Percentiles rank a stretch among this genome's conserved stretches.
These are phyloP conservation scores for Chydorus sphaericus DNA, from an alignment of 2,888 invertebrate genomes.

Conservation along the genomic window DNA sequence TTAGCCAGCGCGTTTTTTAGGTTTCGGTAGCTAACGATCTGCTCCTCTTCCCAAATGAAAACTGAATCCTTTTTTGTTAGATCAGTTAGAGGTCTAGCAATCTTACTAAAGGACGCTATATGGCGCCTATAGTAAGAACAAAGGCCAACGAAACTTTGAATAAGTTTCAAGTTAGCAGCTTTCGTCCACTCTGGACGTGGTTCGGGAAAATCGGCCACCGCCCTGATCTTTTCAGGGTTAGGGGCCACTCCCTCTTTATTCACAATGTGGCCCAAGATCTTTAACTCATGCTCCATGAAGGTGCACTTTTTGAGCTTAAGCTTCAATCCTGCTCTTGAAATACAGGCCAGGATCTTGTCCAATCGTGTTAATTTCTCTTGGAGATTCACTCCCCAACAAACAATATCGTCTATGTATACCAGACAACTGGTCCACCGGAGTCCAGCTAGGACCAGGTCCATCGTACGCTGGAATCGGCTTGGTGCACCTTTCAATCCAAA, in stretches of 20 bases:
- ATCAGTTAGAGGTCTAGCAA: slow-evolving; percentile 15
- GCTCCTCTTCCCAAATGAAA: slow-evolving; percentile 15
- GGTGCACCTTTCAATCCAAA: background rate
- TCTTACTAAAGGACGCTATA: slow-evolving; percentile 15
- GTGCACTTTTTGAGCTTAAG: slow-evolving; percentile 15
- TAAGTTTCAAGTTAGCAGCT: slow-evolving; percentile 11
- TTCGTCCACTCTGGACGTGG: too few species aligned
- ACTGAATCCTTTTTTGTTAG: slow-evolving; percentile 13
- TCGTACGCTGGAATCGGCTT: background rate
- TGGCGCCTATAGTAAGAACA: slow-evolving; percentile 19
- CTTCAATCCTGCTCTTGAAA: slow-evolving; percentile 14
- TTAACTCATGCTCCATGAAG: slow-evolving; percentile 12
- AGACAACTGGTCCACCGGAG: background rate
- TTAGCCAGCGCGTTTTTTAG: slow-evolving; percentile 14
- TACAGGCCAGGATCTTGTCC: slow-evolving; percentile 8
- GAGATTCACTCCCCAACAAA: slow-evolving; percentile 19
- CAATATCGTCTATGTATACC: slow-evolving; percentile 21
- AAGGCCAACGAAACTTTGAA: slow-evolving; percentile 15
- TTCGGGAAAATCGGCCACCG: slow-evolving; percentile 12
- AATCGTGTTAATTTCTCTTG: slow-evolving; percentile 14
- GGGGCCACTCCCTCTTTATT: slow-evolving; percentile 14
- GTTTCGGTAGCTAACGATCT: background rate
- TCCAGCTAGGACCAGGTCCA: background rate
- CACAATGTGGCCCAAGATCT: slow-evolving; percentile 16
- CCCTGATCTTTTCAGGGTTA: slow-evolving; percentile 14